Base-by-base conservation (phyloP, 2,113 vertebrate species). In the Xyrauchen texanus region DNA sequence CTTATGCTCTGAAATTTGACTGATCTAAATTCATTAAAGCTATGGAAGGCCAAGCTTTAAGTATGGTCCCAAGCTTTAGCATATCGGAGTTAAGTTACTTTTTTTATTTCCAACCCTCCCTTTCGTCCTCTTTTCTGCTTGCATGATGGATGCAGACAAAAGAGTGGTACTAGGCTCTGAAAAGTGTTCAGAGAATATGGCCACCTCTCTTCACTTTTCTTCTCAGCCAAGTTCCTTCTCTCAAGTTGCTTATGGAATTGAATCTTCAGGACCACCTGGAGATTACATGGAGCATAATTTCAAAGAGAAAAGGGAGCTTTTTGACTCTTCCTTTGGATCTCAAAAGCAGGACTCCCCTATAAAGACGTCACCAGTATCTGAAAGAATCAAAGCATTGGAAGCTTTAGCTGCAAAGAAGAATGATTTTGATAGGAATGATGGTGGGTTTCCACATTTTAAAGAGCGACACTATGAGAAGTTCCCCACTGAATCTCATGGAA, bases 381-480 rank as follows among this genome's bases (percentile, higher is more conserved):
- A 93, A 85, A 81, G 92, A 85, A 93, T 93, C 80, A 93, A 93
- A 85, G 93, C 92, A 10, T 46, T 91, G n/a, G 92, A 93, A 81
- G 92, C 90, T 63, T 83, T 88, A 10, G 86, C 88, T 45, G 87
- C 88, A 55, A 91, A 88, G 21, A 34, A 34, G 69, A 90, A 86
- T 76, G 90, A 92, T 47, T 80, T 88, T 0, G 90, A 92, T 68
- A 88, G 91, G 86, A 89, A 82, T 6, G 89, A 92, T 51, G 85
- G 87, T 11, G 83, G 78, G 65, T 86, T 81, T 45, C 84, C 76
- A 67, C 86, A 88, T 77, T 85, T 89, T 75, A 87, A 88, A 88
- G 81, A 92, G 53, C 86, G 90, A 13, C 88, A 90, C 72, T 81
- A 85, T 70, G 87, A 92, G 68, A 89, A 91, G 79, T 82, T 88